Evolutionary conservation across 2,888 invertebrate species (phyloP).

Genomic region (Anthophora plumipes): DNA sequence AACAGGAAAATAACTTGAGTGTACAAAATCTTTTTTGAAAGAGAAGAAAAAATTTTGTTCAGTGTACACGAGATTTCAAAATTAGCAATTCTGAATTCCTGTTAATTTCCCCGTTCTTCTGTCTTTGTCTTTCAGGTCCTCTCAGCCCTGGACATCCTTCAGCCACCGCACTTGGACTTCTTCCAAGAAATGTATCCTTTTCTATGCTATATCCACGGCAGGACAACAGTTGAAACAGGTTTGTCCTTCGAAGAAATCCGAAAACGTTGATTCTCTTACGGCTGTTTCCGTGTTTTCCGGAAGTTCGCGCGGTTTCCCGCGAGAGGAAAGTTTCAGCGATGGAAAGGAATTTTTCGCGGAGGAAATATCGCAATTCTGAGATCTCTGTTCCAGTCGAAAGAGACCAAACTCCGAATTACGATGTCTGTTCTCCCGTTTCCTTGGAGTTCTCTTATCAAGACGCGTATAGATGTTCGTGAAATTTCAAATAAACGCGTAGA

Average conservation of each 20-base stretch:
- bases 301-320: background rate
- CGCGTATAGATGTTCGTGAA: background rate
- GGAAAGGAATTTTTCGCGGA: background rate
- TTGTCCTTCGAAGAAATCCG: constrained; percentile 29
- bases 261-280: constrained; percentile 39
- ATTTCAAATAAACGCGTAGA: background rate
- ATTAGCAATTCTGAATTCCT: background rate
- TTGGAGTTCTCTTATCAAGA: too few relatives aligned
- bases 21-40: too few relatives aligned
- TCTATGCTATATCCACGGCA: background rate
- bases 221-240: background rate
- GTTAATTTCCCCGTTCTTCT: constrained; percentile 68
- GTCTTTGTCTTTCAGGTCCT: constrained; percentile 91
- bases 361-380: background rate
- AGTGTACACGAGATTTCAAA: background rate
- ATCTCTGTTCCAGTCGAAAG: background rate
- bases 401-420: background rate
- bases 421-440: background rate
- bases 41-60: too few relatives aligned
- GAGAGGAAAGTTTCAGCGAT: background rate
- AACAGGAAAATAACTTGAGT: too few relatives aligned
- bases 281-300: constrained; percentile 12
- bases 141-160: constrained; percentile 98
- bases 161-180: constrained; percentile 99
- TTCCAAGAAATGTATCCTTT: constrained; percentile 99